Evolutionary conservation across 2,113 vertebrate species (phyloP), one percentile per base, ranked within the genome.

Genomic region (Mesocricetus auratus): DNA sequence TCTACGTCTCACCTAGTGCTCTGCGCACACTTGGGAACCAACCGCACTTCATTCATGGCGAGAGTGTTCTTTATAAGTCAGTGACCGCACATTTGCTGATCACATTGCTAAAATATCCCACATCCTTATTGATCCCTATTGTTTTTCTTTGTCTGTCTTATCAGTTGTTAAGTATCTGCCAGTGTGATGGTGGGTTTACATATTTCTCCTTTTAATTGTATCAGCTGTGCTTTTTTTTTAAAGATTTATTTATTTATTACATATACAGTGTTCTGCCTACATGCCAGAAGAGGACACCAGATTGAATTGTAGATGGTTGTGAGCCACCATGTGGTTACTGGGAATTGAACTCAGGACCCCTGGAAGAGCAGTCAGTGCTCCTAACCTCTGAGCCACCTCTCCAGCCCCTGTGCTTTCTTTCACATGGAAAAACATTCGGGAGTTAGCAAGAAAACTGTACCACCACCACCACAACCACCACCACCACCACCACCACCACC

Each of bases 111-210:
- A 89, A 93, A 79, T 60, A 22, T 79, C 47, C 50, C 66, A 0
- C 73, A 42, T 31, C 45, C 26, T 75, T 69, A 69, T n/a, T 29
- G 90, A 62, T 31, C 12, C 50, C 81, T 73, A 68, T n/a, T 90
- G 87, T 36, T 68, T 73, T 83, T 64, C 64, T 94, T 58, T 60
- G 36, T 82, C 66, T 81, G 13, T 92, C 77, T 75, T 77, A 89
- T 92, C 53, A 64, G 58, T 71, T 93, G 56, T 93, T 95, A 74
- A 85, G 50, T 93, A 82, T 81, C 50, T 77, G 29, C 62, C 73
- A 45, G 22, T 24, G 5, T 29, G 60, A 60, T 45, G 75, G 29
- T 53, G 83, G 64, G 56, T 91, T 94, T 94, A 12, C 71, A 1
- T 45, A 86, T 86, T 82, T 95, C 82, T 81, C 58, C 89, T 78